These are phyloP conservation scores for Torymus tubicola DNA, from an alignment of 2,888 invertebrate species.

Conservation along the genomic window DNA sequence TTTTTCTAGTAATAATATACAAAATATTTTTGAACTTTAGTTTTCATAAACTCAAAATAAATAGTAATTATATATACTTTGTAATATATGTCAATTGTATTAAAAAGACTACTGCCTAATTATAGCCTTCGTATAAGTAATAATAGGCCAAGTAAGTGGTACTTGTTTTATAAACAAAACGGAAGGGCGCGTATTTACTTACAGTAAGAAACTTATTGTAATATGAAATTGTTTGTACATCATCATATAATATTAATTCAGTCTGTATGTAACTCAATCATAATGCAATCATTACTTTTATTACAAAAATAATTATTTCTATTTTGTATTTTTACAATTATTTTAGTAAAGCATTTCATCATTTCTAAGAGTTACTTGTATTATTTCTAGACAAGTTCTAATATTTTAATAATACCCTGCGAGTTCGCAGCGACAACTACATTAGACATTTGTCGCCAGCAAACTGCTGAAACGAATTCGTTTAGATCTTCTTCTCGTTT, in stretches of 20 bases:
- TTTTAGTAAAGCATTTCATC: constrained; percentile 5
- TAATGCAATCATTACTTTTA: constrained; percentile 28
- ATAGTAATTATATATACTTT: too few relatives aligned
- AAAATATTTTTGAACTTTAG: too few relatives aligned
- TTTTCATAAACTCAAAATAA: too few relatives aligned
- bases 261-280: constrained; percentile 36
- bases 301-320: constrained; percentile 52
- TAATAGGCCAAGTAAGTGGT: too few relatives aligned
- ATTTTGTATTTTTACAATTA: not conserved
- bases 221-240: constrained; percentile 39
- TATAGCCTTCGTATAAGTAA: too few relatives aligned
- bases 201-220: not conserved
- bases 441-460: constrained; percentile 91
- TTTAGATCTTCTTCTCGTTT: constrained; percentile 90
- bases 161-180: too few relatives aligned
- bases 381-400: constrained; percentile 80
- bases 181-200: not conserved
- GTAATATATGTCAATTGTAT: too few relatives aligned
- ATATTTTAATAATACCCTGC: constrained; percentile 93
- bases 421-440: constrained; percentile 95
- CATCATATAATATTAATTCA: constrained; percentile 38
- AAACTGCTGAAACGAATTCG: constrained; percentile 97
- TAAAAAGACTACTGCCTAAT: too few relatives aligned
- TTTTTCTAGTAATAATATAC: too few relatives aligned
- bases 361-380: constrained; percentile 14